phyloP scores from a whole-genome alignment of 2,797 vertebrate genomes.

The Myiothlypis coronata region DNA sequence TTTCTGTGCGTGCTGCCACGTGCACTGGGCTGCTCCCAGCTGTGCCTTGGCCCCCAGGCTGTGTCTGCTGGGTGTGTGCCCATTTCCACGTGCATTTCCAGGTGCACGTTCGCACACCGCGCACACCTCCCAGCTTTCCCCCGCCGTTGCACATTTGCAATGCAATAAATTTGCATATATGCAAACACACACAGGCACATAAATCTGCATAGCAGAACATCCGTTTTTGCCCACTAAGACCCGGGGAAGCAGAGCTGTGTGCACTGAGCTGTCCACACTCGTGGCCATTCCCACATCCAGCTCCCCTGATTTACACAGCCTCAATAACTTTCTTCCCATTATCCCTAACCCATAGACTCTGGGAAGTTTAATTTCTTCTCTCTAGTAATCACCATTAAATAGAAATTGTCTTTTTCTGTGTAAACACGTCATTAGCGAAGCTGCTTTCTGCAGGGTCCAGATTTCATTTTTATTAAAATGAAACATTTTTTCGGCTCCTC shows the following conservation, averaged over 20 bases:
- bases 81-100: accelerated
- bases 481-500: conserved; percentile 75
- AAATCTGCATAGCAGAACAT: not conserved
- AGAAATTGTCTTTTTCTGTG: conserved; percentile 82
- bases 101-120: accelerated
- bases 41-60: too few species aligned
- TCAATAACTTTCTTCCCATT: conserved; percentile 72
- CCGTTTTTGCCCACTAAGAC: accelerated
- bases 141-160: accelerated
- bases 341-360: conserved; percentile 74
- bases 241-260: accelerated
- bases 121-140: accelerated
- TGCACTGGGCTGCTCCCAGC: accelerated
- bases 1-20: accelerated
- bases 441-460: conserved; percentile 78
- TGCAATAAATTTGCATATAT: not conserved
- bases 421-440: conserved; percentile 81
- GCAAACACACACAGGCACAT: accelerated
- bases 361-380: conserved; percentile 80
- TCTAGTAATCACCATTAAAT: conserved; percentile 81
- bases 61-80: not conserved
- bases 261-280: accelerated
- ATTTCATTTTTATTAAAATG: conserved; percentile 83
- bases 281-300: accelerated
- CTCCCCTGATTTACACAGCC: conserved; percentile 22